phyloP scores from a whole-genome alignment of 35 echinoderm and acorn worm species.

The Hemicentrotus pulcherrimus region DNA sequence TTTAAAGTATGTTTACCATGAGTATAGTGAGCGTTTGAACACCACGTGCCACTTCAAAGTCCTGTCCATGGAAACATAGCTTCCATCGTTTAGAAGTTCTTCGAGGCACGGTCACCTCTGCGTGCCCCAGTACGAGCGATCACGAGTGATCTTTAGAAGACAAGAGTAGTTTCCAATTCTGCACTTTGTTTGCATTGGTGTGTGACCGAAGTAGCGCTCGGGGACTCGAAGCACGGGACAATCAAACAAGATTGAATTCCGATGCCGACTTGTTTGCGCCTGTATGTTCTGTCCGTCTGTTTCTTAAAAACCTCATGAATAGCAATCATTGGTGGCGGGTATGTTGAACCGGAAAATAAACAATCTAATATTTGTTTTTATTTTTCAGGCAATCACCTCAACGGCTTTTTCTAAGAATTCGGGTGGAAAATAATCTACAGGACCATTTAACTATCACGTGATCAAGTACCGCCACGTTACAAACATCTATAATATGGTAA shows the following conservation, averaged over 20 bases:
- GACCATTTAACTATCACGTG: not conserved
- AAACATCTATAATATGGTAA: no score
- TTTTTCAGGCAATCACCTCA: not conserved
- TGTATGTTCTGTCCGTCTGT: not conserved
- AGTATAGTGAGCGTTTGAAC: no score
- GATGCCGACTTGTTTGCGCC: not conserved
- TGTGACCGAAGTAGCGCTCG: not conserved
- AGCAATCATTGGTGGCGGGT: not conserved
- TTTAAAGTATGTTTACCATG: no score
- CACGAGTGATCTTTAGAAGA: not conserved
- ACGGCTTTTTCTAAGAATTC: not conserved
- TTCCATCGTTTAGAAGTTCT: not conserved
- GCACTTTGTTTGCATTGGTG: not conserved
- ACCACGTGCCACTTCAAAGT: not conserved
- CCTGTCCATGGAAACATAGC: not conserved
- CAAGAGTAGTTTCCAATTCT: conserved; percentile 1
- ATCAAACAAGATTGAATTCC: conserved; percentile 19
- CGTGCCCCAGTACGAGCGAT: not conserved
- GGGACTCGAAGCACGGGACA: not conserved
- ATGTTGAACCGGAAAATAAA: not conserved
- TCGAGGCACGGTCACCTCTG: not conserved
- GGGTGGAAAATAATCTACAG: not conserved
- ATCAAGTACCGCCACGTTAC: no score
- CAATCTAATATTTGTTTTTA: not conserved
- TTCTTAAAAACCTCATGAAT: not conserved